A percentile compares a stretch with the other conserved stretches of the same genome.
Conservation (phyloP, 2,888 invertebrate species). For the Antitype chi region DNA sequence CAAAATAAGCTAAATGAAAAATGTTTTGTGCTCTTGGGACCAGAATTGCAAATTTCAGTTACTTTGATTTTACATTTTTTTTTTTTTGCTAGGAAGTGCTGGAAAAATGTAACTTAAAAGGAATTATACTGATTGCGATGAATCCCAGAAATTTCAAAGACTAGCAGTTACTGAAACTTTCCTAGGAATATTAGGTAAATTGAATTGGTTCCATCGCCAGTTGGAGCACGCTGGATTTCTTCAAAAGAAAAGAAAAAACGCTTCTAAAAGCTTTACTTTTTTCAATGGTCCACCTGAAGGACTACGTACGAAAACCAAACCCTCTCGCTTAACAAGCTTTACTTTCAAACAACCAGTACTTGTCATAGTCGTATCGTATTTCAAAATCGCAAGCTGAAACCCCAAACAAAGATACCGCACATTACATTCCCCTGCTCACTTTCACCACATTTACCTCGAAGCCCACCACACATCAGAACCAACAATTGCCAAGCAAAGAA, state of each 20-base stretch:
- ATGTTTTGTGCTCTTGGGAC: neutral
- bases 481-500: slow-evolving; percentile 38
- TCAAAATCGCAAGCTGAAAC: neutral
- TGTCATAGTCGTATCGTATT: neutral
- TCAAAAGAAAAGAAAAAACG: neutral
- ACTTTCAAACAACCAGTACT: neutral
- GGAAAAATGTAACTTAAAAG: neutral
- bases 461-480: slow-evolving; percentile 49
- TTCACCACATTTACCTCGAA: slow-evolving; percentile 34
- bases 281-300: too few species aligned
- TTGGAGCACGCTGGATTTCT: neutral
- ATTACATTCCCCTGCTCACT: slow-evolving; percentile 13
- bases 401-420: neutral
- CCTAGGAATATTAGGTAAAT: neutral
- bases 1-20: neutral
- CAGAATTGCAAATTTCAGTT: neutral
- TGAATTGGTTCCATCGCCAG: neutral
- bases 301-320: too few species aligned
- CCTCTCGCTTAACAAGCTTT: neutral
- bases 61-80: neutral
- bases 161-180: neutral
- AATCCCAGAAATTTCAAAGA: neutral
- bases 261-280: neutral
- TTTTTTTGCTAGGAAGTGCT: neutral
- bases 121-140: neutral